A percentile compares a stretch with the other conserved stretches of the same genome.
These are phyloP conservation scores for Pachypeltis micranthus DNA, from an alignment of 1,140 invertebrate genomes.

Conservation along the genomic window DNA sequence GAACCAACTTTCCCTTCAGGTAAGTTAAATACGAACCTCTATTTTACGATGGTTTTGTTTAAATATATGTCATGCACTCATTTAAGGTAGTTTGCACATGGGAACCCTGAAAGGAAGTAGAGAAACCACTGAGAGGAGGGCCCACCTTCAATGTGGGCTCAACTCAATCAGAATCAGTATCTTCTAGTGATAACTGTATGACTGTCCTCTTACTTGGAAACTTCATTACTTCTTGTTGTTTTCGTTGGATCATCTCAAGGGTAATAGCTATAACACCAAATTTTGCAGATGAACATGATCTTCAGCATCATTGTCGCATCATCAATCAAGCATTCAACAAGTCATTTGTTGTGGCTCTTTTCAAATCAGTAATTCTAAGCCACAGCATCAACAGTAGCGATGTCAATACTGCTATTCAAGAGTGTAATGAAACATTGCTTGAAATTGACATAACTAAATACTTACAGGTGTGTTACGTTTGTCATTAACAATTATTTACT, in stretches of 20 bases:
- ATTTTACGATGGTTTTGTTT: too few species aligned
- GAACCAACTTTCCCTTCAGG: not conserved
- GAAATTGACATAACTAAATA: slow-evolving; percentile 65
- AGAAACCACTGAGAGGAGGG: too few species aligned
- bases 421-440: slow-evolving; percentile 55
- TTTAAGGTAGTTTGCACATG: too few species aligned
- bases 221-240: not conserved
- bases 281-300: slow-evolving; percentile 37
- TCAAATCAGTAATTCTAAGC: slow-evolving; percentile 48
- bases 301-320: slow-evolving; percentile 47
- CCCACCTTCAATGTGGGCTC: too few species aligned
- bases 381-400: slow-evolving; percentile 47
- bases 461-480: slow-evolving; percentile 36
- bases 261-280: not conserved
- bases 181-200: not conserved
- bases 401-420: slow-evolving; percentile 58
- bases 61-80: too few species aligned
- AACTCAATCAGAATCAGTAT: too few species aligned
- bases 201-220: not conserved
- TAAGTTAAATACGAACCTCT: not conserved
- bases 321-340: slow-evolving; percentile 50
- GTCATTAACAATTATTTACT: not conserved
- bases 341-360: slow-evolving; percentile 53
- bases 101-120: too few species aligned
- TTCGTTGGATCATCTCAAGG: too few species aligned